Percentiles rank a stretch among this genome's conserved stretches.
Evolutionary conservation across 2,113 vertebrate genomes (phyloP).

Genomic region (Anseranas semipalmata): DNA sequence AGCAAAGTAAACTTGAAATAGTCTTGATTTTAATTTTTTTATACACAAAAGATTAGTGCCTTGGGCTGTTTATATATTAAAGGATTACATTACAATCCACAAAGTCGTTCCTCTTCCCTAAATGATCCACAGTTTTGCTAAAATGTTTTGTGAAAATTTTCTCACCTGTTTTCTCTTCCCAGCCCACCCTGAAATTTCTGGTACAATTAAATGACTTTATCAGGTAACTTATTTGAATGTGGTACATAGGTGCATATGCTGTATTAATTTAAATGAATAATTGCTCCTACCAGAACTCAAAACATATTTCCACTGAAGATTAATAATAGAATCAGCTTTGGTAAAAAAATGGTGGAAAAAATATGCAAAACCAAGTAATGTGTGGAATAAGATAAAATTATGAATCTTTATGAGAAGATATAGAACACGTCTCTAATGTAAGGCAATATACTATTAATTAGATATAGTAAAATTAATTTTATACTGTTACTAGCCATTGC

Average conservation of each 20-base stretch:
- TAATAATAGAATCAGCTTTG: not conserved
- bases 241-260: not conserved
- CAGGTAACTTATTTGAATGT: not conserved
- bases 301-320: not conserved
- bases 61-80: not conserved
- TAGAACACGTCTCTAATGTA: not conserved
- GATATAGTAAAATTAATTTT: constrained; percentile 59
- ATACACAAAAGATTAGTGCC: not conserved
- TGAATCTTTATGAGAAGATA: constrained; percentile 30
- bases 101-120: not conserved
- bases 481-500: constrained; percentile 13
- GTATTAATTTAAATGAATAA: not conserved
- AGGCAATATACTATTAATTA: not conserved
- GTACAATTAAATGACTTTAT: not conserved
- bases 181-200: not conserved
- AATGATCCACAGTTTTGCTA: not conserved
- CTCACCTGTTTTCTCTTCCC: not conserved
- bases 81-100: not conserved
- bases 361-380: not conserved
- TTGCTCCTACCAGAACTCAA: not conserved
- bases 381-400: constrained; percentile 51
- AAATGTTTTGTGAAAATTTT: not conserved
- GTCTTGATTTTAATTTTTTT: not conserved
- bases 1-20: not conserved
- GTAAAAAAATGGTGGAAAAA: not conserved